Evolutionary conservation across 2,888 invertebrate species (phyloP).

Genomic region (Chrysolina americana): DNA sequence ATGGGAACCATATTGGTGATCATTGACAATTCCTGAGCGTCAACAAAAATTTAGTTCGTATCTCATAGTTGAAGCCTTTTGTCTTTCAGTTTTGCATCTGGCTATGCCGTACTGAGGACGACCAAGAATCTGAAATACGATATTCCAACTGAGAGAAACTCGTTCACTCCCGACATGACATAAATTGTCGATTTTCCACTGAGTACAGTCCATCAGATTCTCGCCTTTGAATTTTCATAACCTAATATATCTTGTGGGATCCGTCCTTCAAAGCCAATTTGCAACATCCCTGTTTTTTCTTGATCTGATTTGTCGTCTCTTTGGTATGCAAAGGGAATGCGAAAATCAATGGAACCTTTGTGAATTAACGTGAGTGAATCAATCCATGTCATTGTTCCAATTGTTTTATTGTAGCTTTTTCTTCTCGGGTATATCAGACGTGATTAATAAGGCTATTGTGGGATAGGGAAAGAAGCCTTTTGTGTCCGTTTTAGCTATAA

Average conservation of each 20-base stretch:
- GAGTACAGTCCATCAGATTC: too few relatives aligned
- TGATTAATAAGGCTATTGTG: conserved; percentile 2
- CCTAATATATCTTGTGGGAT: neutral
- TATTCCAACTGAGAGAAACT: too few relatives aligned
- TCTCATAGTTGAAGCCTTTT: too few relatives aligned
- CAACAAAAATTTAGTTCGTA: too few relatives aligned
- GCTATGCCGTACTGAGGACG: too few relatives aligned
- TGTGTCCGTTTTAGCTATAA: conserved; percentile 8
- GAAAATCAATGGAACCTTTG: neutral
- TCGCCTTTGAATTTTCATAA: too few relatives aligned
- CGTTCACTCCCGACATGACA: too few relatives aligned
- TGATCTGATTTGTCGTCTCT: neutral
- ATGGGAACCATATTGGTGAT: too few relatives aligned
- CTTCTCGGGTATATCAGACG: neutral
- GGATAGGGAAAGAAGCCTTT: neutral
- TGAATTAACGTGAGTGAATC: neutral
- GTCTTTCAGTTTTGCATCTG: too few relatives aligned
- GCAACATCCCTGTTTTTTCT: neutral
- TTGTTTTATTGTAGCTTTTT: conserved; percentile 4
- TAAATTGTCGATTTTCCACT: too few relatives aligned
- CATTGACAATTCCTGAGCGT: too few relatives aligned
- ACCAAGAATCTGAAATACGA: too few relatives aligned
- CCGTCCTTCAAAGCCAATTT: neutral
- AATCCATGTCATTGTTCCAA: neutral
- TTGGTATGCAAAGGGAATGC: neutral